A percentile compares a stretch with the other conserved stretches of the same genome.
Evolutionary conservation across 2,113 vertebrate genomes (phyloP).

Genomic region (Pelecanoides urinatrix): DNA sequence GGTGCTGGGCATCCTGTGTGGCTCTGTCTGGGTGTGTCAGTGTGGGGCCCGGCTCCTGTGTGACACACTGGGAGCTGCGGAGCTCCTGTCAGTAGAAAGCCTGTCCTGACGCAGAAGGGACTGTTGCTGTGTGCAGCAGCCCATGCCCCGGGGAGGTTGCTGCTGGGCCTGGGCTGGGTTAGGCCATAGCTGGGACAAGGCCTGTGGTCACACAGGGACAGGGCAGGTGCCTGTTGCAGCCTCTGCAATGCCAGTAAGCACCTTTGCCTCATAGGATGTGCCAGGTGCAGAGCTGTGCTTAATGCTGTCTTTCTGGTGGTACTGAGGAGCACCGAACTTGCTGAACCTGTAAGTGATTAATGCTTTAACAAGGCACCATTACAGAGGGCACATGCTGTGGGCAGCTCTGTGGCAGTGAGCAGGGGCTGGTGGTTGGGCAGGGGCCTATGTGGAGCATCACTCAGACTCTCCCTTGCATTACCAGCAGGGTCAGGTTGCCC

Average conservation of each 20-base stretch:
- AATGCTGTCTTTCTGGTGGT: background rate
- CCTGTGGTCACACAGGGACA: accelerated
- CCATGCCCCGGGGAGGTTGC: accelerated
- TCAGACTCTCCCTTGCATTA: accelerated
- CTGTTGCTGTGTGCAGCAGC: background rate
- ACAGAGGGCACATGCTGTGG: background rate
- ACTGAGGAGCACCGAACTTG: background rate
- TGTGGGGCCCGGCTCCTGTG: accelerated
- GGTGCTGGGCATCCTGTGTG: accelerated
- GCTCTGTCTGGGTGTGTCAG: accelerated
- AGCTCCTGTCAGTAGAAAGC: background rate
- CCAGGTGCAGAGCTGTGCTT: background rate
- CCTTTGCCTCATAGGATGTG: accelerated
- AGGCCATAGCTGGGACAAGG: background rate
- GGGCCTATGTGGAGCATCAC: accelerated
- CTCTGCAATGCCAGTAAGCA: background rate
- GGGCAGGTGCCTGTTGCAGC: accelerated
- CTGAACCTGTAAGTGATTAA: background rate
- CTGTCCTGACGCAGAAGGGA: accelerated
- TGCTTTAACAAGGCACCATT: accelerated
- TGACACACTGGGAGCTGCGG: accelerated
- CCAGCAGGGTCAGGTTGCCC: background rate
- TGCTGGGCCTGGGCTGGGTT: background rate
- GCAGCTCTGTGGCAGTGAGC: background rate
- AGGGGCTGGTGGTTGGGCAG: background rate